Evolutionary conservation across 53 echinoderm and acorn worm genomes (phyloP), one percentile per base, ranked within the genome.

Genomic region (Glandiceps talaboti): DNA sequence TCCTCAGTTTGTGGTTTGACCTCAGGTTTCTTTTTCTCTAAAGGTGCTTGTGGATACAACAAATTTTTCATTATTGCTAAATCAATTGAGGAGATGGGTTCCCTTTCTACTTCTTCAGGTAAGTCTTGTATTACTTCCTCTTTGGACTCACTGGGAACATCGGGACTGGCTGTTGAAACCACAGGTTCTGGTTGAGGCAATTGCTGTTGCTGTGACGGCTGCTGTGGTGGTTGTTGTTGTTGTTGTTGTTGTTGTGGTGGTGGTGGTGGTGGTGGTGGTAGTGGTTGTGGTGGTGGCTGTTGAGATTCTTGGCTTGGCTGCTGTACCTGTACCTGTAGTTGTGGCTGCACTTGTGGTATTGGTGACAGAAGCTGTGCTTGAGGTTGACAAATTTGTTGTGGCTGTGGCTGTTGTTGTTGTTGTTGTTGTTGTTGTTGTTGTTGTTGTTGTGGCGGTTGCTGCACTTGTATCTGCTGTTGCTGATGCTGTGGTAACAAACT

Each of bases 11-110:
- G 64, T 12, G 64, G 6, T 45, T 6, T 6, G 64, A 45, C 64
- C 20, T 45, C 64, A 12, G 64, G 64, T 45, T 45, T 45, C 64
- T 45, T 45, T 45, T 45, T 45, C 64, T 45, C 64, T 45, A 89
- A 85, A 25, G 91, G 89, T 45, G 94, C 94, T 84, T 94, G 94
- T 25, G 94, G 91, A 73, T 89, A 94, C 75, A 74, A 33, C 20
- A 45, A 45, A 20, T 45, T 45, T 88, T 86, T 89, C 93, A 76
- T 93, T 1, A 93, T 76, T 30, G 93, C 93, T 31, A 88, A 85
- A 79, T 93, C 93, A 27, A 93, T 90, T 33, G 85, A 85, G 29
- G 93, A 93, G 25, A 93, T 14, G 25, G 88, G 80, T 74, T 90
- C 90, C 25, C 75, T 1, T 12, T 31, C 33, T 28, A 73, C 73